Percentiles rank a stretch among this genome's conserved stretches.
phyloP scores from a whole-genome alignment of 2,113 vertebrate genomes.

The Coracopsis vasa region DNA sequence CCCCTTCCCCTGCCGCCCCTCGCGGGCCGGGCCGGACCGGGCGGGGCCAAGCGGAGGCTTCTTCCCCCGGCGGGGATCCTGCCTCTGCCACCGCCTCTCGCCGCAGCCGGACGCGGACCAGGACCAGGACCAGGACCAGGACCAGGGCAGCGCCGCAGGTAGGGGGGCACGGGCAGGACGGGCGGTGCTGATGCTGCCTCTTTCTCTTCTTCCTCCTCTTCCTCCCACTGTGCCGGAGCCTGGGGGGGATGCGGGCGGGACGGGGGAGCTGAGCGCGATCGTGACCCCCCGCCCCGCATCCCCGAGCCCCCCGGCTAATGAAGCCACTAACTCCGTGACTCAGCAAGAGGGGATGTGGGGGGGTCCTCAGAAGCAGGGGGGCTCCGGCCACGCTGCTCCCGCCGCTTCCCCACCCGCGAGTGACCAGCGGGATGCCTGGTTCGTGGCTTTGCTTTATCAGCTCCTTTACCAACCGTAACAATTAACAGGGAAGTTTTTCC shows the following conservation, averaged over 20 bases:
- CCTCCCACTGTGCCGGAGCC: too few relatives aligned
- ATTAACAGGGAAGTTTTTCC: not conserved
- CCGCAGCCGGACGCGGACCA: not conserved
- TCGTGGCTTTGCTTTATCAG: not conserved
- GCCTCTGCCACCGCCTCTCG: not conserved
- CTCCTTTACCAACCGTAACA: not conserved
- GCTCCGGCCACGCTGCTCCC: not conserved
- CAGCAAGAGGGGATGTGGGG: not conserved
- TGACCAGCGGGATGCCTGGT: not conserved
- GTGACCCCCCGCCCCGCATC: not conserved
- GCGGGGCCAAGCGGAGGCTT: not conserved
- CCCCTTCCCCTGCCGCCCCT: not conserved
- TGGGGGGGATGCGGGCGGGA: not conserved
- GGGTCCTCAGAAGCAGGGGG: fast-evolving
- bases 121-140: not conserved
- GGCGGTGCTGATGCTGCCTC: not conserved
- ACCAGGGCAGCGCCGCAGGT: not conserved
- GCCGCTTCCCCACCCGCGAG: not conserved
- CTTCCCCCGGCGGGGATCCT: not conserved
- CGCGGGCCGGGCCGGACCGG: not conserved
- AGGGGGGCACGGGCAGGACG: not conserved
- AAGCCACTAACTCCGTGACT: not conserved
- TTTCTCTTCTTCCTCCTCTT: not conserved
- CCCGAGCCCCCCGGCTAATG: not conserved
- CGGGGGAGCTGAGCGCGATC: too few relatives aligned